These are phyloP conservation scores for Hexactinellida sp. DNA, from an alignment of 37 sponge, comb jelly and placozoan genomes.

Conservation along the genomic window DNA sequence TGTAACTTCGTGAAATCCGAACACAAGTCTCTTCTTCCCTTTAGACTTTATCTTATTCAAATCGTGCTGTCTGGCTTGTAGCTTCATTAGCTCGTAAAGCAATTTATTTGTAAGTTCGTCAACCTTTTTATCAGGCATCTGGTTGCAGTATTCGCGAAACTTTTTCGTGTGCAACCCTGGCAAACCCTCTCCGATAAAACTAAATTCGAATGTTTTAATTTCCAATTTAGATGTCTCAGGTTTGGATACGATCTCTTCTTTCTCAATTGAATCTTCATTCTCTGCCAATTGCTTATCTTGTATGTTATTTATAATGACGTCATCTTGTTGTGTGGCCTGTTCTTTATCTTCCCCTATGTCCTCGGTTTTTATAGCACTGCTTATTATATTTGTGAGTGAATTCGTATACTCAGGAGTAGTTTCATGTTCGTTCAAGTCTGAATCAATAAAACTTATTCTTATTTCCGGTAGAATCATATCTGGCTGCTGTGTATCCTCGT, in stretches of 20 bases:
- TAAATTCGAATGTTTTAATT: neutral
- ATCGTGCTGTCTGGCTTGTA: conserved; percentile 58
- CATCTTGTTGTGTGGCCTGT: neutral
- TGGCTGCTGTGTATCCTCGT: neutral
- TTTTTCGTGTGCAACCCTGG: conserved; percentile 10
- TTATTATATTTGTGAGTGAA: neutral
- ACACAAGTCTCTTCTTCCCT: conserved; percentile 56
- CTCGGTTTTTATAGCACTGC: neutral
- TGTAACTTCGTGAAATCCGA: conserved; percentile 73
- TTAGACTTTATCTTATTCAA: conserved; percentile 27
- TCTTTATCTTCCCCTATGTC: neutral
- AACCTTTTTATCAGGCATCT: conserved; percentile 46
- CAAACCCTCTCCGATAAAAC: conserved; percentile 13
- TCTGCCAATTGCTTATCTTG: neutral
- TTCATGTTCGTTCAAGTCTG: neutral
- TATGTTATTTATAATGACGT: neutral
- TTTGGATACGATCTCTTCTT: neutral
- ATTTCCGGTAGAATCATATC: neutral
- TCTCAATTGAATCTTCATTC: neutral
- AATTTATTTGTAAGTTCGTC: conserved; percentile 27
- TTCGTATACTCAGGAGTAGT: neutral
- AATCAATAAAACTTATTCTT: neutral
- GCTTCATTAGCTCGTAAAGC: conserved; percentile 42
- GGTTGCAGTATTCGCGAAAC: conserved; percentile 60
- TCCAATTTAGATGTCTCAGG: neutral